Percentiles rank a stretch among this genome's conserved stretches.
Conservation (phyloP, 2,797 vertebrate species). For the Pterois miles region DNA sequence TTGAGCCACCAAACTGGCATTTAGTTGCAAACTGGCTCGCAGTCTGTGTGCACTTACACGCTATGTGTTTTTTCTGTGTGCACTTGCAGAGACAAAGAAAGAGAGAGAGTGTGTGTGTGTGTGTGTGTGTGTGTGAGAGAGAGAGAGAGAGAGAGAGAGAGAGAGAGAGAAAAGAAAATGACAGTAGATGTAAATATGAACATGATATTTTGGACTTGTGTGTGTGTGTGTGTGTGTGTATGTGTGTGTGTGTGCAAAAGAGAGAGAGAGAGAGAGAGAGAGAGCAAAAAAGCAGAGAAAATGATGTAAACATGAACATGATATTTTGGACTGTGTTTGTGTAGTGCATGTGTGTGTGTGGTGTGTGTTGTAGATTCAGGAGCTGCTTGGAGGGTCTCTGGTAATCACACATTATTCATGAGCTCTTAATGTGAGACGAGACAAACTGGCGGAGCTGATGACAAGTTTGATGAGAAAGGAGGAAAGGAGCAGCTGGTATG, state of each 20-base stretch:
- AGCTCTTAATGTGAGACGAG: constrained; percentile 79
- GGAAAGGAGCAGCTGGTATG: constrained; percentile 77
- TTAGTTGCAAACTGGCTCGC: constrained; percentile 35
- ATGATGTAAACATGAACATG: constrained; percentile 33
- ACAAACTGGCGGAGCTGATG: constrained; percentile 78
- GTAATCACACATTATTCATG: constrained; percentile 81
- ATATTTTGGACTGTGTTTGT: constrained; percentile 38
- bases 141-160: background rate
- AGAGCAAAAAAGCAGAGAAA: background rate
- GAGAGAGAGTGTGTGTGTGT: background rate
- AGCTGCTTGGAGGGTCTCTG: constrained; percentile 64
- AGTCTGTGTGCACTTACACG: constrained; percentile 6
- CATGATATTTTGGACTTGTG: constrained; percentile 37
- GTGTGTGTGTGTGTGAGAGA: background rate
- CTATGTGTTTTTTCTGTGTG: constrained; percentile 7
- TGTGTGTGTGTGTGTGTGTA: constrained; percentile 14
- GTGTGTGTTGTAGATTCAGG: constrained; percentile 35
- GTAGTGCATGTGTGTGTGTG: constrained; percentile 20
- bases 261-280: background rate
- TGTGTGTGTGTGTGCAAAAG: background rate
- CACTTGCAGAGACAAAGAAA: background rate
- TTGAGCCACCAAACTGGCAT: constrained; percentile 53
- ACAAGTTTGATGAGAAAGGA: constrained; percentile 80
- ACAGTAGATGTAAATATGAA: constrained; percentile 24
- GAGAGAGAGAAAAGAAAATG: background rate